Conservation (phyloP, 2,113 vertebrate species). For the Tapirus terrestris region DNA sequence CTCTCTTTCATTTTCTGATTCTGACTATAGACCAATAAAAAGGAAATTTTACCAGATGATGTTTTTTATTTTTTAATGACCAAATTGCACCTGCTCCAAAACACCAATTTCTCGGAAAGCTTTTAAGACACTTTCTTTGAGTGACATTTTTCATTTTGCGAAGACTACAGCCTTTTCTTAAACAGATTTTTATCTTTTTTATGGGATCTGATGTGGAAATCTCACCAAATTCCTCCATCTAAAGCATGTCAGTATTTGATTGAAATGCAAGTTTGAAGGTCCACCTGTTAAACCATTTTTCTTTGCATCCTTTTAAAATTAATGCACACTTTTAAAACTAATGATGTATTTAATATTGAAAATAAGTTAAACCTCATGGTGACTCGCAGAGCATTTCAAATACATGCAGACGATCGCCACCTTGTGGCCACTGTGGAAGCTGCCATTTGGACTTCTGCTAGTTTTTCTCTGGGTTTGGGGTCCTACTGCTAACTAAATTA, state of each 20-base stretch:
- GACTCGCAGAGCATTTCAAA: neutral
- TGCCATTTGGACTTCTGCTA: neutral
- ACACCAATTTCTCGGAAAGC: neutral
- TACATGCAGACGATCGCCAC: slow-evolving; percentile 74
- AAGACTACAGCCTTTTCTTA: slow-evolving; percentile 38
- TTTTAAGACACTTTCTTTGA: slow-evolving; percentile 59
- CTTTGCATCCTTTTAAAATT: slow-evolving; percentile 61
- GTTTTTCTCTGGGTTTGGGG: neutral
- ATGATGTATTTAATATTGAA: slow-evolving; percentile 52
- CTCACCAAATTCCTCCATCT: slow-evolving; percentile 18
- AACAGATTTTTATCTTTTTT: slow-evolving; percentile 66
- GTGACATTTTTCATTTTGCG: slow-evolving; percentile 65
- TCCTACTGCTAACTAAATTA: neutral
- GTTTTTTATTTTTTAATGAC: slow-evolving; percentile 9
- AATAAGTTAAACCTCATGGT: neutral
- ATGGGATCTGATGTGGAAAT: slow-evolving; percentile 17
- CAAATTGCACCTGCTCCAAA: slow-evolving; percentile 36
- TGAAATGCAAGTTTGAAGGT: neutral
- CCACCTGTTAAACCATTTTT: neutral
- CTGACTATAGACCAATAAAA: slow-evolving; percentile 3
- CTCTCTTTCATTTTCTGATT: neutral
- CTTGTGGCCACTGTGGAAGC: slow-evolving; percentile 69
- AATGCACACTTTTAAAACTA: slow-evolving; percentile 58
- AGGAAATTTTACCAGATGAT: slow-evolving; percentile 35
- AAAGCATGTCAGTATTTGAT: slow-evolving; percentile 41